Evolutionary conservation across 2,888 invertebrate species (phyloP).

Genomic region (Erebia epiphron): DNA sequence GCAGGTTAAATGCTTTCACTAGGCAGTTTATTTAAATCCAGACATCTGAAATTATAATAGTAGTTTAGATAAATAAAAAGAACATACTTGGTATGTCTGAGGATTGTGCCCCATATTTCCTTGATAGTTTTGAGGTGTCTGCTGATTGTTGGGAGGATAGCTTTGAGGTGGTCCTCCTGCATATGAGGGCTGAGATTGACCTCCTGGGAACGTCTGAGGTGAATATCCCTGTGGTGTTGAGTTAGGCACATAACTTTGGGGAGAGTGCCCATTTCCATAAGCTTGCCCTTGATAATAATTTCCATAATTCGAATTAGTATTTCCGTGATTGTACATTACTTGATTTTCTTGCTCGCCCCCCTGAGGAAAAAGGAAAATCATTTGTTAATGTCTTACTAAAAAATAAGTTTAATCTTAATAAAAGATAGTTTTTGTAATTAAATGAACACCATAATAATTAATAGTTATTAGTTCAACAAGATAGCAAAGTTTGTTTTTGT

Average conservation of each 20-base stretch:
- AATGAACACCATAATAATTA: too few relatives aligned
- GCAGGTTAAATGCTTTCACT: too few relatives aligned
- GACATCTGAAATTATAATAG: too few relatives aligned
- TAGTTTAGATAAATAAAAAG: constrained; percentile 5
- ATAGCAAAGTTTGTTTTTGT: too few relatives aligned
- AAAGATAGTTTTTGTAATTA: not conserved
- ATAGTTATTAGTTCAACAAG: too few relatives aligned
- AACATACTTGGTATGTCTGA: constrained; percentile 79
- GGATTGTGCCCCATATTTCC: constrained; percentile 73
- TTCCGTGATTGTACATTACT: constrained; percentile 74
- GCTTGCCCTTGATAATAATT: constrained; percentile 76
- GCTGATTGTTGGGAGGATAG: constrained; percentile 72
- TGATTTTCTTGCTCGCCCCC: constrained; percentile 76
- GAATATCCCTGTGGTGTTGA: constrained; percentile 71
- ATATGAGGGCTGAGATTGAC: constrained; percentile 62
- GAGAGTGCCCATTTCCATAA: constrained; percentile 77
- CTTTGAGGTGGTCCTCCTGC: constrained; percentile 65
- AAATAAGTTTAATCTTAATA: not conserved
- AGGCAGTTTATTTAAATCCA: too few relatives aligned
- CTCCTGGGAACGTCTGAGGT: constrained; percentile 67
- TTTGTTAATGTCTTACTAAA: not conserved
- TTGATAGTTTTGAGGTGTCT: constrained; percentile 71
- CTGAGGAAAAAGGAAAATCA: constrained; percentile 46
- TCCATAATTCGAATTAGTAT: constrained; percentile 69
- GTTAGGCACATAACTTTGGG: constrained; percentile 70